A percentile compares a stretch with the other conserved stretches of the same genome.
These are phyloP conservation scores for Patiria miniata DNA, from an alignment of 35 echinoderm and acorn worm species.

Conservation along the genomic window DNA sequence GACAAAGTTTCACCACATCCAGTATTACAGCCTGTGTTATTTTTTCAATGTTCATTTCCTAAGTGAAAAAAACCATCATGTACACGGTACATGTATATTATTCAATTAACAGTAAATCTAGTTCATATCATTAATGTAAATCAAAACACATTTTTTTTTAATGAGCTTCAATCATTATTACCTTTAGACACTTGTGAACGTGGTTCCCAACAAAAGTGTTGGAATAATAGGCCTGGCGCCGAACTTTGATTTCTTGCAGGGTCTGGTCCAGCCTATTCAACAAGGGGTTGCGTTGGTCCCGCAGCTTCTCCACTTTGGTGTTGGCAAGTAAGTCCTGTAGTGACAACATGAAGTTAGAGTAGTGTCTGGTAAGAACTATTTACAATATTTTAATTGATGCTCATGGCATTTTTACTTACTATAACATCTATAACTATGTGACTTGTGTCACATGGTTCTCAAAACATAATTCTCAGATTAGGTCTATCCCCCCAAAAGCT, in stretches of 20 bases:
- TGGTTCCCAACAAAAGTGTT: conserved; percentile 74
- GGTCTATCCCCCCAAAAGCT: too few species aligned
- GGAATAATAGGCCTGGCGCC: conserved; percentile 62
- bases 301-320: neutral
- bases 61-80: neutral
- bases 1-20: conserved; percentile 5
- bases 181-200: conserved; percentile 68
- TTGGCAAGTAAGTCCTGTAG: neutral
- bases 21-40: neutral
- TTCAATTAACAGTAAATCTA: too few species aligned
- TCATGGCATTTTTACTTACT: neutral
- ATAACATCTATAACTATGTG: neutral
- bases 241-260: conserved; percentile 46
- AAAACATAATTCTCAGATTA: neutral
- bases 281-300: conserved; percentile 20
- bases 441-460: conserved; percentile 3
- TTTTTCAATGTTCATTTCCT: neutral
- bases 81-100: too few species aligned
- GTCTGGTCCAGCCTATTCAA: conserved; percentile 34
- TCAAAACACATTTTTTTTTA: neutral
- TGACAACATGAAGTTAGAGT: neutral
- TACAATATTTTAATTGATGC: neutral
- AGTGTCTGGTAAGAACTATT: neutral
- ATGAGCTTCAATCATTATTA: conserved; percentile 2
- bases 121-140: neutral